Conservation (phyloP, 2,113 vertebrate species). For the Craseonycteris thonglongyai region DNA sequence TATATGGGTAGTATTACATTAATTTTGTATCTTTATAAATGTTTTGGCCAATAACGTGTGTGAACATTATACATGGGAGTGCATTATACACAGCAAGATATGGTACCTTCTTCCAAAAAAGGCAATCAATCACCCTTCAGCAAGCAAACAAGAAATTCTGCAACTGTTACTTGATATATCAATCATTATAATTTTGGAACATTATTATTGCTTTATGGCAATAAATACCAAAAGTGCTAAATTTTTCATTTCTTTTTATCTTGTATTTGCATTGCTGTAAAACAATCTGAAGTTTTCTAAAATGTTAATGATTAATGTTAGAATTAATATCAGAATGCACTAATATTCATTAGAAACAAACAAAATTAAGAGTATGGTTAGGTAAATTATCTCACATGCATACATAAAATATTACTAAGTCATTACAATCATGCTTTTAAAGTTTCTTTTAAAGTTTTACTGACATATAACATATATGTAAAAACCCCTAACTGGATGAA, state of each 20-base stretch:
- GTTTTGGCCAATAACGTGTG: too few species aligned
- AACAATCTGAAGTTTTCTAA: slow-evolving; percentile 22
- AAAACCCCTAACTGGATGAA: not conserved
- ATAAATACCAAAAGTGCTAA: not conserved
- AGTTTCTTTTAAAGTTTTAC: not conserved
- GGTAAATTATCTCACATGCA: not conserved
- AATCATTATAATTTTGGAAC: not conserved
- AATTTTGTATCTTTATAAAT: too few species aligned
- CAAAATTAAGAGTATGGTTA: not conserved
- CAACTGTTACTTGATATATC: not conserved
- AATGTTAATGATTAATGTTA: not conserved
- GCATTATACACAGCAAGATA: too few species aligned
- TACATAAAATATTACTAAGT: not conserved
- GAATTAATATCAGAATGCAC: not conserved
- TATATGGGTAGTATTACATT: too few species aligned
- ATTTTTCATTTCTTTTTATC: not conserved
- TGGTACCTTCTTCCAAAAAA: not conserved
- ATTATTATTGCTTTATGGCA: not conserved
- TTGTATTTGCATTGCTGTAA: not conserved
- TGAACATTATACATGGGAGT: too few species aligned
- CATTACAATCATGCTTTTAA: not conserved
- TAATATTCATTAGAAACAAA: not conserved
- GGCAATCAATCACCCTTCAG: not conserved
- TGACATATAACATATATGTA: not conserved
- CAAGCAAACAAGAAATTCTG: not conserved